Evolutionary conservation across 2,888 invertebrate species (phyloP), one percentile per base, ranked within the genome.

Genomic region (Acleris literana): DNA sequence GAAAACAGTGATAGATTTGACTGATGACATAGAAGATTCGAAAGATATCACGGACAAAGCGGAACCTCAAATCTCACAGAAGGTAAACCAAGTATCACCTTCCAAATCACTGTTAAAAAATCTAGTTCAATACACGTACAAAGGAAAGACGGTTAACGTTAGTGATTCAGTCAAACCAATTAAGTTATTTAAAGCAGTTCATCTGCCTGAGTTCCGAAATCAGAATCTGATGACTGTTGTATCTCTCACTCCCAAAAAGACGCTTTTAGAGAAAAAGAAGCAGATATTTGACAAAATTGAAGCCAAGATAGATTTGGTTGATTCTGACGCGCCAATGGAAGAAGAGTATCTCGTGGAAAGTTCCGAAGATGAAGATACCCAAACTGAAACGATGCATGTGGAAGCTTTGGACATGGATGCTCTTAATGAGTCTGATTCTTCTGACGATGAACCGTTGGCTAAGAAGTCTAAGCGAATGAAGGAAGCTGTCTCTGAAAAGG

Each of bases 391-490:
- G 20, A 59, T 49, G 43, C 44, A 22, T 16, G 11, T 25, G 18
- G 52, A 52, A 75, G 43, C 70, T 72, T 63, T 73, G 72, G 44
- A 61, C 70, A 43, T 64, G 56, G 46, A 63, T 58, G 17, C 11
- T n/a, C 46, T 51, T 11, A 71, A 69, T 48, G 71, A 73, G 7
- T 61, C 70, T 7, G 71, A 72, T 55, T 83, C 85, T 0, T 88
- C 88, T 2, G 90, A 91, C 57, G 88, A 91, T 29, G 92, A 92
- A 70, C 90, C 91, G 0, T 69, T 91, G 25, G 81, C 88, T 2
- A 79, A 80, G 49, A 82, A 80, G 72, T 82, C 76, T 5, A 85
- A 80, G 71, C 81, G 83, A 49, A 81, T 72, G 64, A 76, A 71
- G 16, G 56, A 55, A 25, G 43, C 16, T 22, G 29, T 7, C 11